A percentile compares a stretch with the other conserved stretches of the same genome.
Evolutionary conservation across 2,113 vertebrate genomes (phyloP).

Genomic region (Gallinago undulata): DNA sequence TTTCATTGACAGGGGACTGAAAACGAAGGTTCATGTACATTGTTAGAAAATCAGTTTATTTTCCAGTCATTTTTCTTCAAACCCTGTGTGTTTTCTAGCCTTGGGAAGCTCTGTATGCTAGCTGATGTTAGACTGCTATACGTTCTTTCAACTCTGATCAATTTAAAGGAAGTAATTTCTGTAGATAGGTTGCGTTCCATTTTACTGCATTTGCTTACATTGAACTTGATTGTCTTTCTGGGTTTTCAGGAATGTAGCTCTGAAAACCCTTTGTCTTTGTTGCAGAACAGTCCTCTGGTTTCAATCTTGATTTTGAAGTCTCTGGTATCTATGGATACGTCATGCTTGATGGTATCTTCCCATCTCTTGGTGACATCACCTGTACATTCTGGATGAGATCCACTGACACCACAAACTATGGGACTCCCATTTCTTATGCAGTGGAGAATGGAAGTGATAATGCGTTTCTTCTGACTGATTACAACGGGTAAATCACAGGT

Average conservation of each 20-base stretch:
- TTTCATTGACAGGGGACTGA: not conserved
- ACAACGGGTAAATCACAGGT: conserved; percentile 89
- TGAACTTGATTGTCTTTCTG: not conserved
- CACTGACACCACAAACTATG: conserved; percentile 88
- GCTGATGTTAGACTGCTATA: not conserved
- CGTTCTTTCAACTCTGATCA: not conserved
- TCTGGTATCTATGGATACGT: conserved; percentile 94
- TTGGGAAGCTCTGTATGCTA: not conserved
- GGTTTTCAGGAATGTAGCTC: not conserved
- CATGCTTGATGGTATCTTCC: conserved; percentile 90
- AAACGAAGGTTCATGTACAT: not conserved
- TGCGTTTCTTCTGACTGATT: conserved; percentile 95
- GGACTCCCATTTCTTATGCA: conserved; percentile 94
- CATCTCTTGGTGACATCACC: conserved; percentile 86
- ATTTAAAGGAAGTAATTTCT: not conserved
- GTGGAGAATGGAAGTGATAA: conserved; percentile 92
- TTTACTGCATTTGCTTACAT: not conserved
- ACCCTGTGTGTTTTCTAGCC: not conserved
- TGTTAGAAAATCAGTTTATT: not conserved
- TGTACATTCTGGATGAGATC: conserved; percentile 98
- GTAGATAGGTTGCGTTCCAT: not conserved
- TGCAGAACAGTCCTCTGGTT: conserved; percentile 91
- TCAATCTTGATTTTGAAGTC: conserved; percentile 97
- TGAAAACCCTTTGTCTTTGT: conserved; percentile 50
- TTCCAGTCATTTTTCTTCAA: not conserved